These are phyloP conservation scores for Agrotis exclamationis DNA, from an alignment of 2,888 invertebrate species.

Conservation along the genomic window DNA sequence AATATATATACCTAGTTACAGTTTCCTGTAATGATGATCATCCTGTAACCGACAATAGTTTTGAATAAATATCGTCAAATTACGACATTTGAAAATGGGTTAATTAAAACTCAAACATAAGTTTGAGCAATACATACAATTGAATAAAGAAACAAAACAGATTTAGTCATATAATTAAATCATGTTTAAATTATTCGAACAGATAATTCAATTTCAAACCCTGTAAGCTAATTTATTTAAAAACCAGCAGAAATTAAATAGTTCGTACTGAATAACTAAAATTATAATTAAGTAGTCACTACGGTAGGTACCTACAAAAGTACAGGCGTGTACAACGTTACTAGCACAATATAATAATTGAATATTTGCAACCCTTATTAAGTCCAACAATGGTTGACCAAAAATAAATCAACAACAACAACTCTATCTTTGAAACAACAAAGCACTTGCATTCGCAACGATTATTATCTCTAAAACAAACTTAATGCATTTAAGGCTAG, in stretches of 20 bases:
- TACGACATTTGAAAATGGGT: accelerated
- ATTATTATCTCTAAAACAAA: constrained; percentile 91
- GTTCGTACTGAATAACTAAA: constrained; percentile 15
- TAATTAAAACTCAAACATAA: background rate
- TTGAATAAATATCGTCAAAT: background rate
- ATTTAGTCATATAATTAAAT: constrained; percentile 12
- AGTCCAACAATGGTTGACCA: constrained; percentile 86
- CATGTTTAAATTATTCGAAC: constrained; percentile 2
- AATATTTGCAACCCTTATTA: constrained; percentile 78
- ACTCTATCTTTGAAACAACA: constrained; percentile 90
- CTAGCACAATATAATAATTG: constrained; percentile 69
- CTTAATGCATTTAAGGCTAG: constrained; percentile 90
- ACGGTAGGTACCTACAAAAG: constrained; percentile 18
- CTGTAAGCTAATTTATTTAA: constrained; percentile 20
- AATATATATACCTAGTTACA: too few relatives aligned
- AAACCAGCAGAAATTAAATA: constrained; percentile 32
- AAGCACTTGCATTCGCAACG: constrained; percentile 87
- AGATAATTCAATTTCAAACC: constrained; percentile 36
- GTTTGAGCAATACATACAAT: background rate
- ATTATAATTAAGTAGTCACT: constrained; percentile 47
- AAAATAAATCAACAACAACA: constrained; percentile 89
- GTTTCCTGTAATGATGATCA: background rate
- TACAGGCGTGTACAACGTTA: constrained; percentile 47
- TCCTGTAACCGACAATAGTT: background rate
- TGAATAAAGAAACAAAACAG: constrained; percentile 2